A percentile compares a stretch with the other conserved stretches of the same genome.
These are phyloP conservation scores for Platycheirus rosarum DNA, from an alignment of 2,888 invertebrate genomes.

Conservation along the genomic window DNA sequence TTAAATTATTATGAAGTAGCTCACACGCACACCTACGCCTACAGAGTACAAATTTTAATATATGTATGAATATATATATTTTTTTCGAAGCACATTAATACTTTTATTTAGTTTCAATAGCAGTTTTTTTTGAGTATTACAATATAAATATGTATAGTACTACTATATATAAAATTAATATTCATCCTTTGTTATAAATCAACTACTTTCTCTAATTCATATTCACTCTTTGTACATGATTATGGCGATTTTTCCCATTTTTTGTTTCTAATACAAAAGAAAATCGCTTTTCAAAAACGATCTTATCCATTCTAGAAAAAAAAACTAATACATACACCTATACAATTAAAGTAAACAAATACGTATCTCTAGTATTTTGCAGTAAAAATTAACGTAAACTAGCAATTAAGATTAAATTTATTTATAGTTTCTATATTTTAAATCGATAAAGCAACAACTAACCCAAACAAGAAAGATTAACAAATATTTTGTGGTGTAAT, in stretches of 20 bases:
- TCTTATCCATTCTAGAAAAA: constrained; percentile 10
- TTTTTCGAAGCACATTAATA: constrained; percentile 67
- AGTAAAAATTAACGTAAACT: constrained; percentile 30
- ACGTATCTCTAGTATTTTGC: constrained; percentile 30
- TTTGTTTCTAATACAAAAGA: constrained; percentile 15
- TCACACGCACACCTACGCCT: constrained; percentile 61
- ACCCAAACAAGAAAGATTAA: constrained; percentile 50
- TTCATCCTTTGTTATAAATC: constrained; percentile 51
- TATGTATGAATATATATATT: constrained; percentile 6
- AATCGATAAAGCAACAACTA: constrained; percentile 46
- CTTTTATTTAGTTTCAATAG: constrained; percentile 60
- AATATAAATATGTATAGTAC: constrained; percentile 60
- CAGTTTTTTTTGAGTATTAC: constrained; percentile 57
- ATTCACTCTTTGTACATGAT: constrained; percentile 72
- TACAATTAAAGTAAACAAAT: constrained; percentile 30
- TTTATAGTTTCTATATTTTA: not conserved
- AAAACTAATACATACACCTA: constrained; percentile 44
- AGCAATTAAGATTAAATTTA: constrained; percentile 28
- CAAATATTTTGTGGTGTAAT: constrained; percentile 23
- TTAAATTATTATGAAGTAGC: constrained; percentile 45
- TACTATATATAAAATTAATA: constrained; percentile 57
- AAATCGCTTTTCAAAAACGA: constrained; percentile 45
- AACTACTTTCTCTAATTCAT: constrained; percentile 64
- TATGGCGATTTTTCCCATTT: constrained; percentile 41
- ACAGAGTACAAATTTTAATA: constrained; percentile 66